Percentiles rank a stretch among this genome's conserved stretches.
phyloP scores from a whole-genome alignment of 2,888 invertebrate species.

The Leptopilina drosophilae region DNA sequence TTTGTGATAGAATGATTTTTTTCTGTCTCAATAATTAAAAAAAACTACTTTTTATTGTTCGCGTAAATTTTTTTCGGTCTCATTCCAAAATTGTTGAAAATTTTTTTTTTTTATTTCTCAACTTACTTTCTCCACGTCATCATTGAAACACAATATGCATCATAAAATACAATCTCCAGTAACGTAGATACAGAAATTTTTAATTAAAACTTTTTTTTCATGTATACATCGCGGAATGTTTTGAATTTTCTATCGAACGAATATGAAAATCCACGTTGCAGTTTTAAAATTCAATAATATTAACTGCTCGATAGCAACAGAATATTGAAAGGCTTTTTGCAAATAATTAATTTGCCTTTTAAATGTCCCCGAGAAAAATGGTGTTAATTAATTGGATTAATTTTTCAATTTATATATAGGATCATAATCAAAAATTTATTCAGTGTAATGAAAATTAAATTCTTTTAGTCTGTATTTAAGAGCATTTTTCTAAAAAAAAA shows the following conservation, averaged over 20 bases:
- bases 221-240: background rate
- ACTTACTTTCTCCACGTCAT: background rate
- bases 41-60: background rate
- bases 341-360: background rate
- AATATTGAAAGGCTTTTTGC: slow-evolving; percentile 1
- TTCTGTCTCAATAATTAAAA: too few relatives aligned
- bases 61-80: too few relatives aligned
- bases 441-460: too few relatives aligned
- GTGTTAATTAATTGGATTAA: background rate
- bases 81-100: background rate
- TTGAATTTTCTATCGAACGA: background rate
- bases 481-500: too few relatives aligned
- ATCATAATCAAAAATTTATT: too few relatives aligned
- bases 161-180: background rate
- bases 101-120: background rate
- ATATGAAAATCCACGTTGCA: background rate
- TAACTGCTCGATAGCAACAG: background rate
- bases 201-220: slow-evolving; percentile 14
- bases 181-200: slow-evolving; percentile 14
- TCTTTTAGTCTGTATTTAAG: too few relatives aligned
- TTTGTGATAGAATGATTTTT: too few relatives aligned
- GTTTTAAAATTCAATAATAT: slow-evolving; percentile 11
- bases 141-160: background rate
- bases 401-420: too few relatives aligned
- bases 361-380: background rate